Evolutionary conservation across 2,797 vertebrate genomes (phyloP), one percentile per base, ranked within the genome.

Genomic region (Pseudomugil gertrudae): DNA sequence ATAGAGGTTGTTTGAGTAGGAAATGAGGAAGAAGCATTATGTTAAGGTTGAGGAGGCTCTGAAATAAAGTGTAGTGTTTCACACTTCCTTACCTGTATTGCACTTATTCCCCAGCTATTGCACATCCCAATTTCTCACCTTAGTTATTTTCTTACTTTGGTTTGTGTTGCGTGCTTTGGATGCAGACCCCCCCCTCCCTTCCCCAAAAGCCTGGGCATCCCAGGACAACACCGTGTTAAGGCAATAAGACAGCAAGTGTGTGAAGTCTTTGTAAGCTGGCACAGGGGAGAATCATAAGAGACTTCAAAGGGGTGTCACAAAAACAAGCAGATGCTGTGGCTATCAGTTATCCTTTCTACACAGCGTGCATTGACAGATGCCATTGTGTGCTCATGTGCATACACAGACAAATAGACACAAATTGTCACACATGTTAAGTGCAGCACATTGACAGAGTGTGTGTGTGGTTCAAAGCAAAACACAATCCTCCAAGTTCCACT

Each of bases 301-400:
- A 93, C 91, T 92, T 94, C 89, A 93, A 92, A 93, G 88, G 70
- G 66, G 54, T 77, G 81, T 90, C 87, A 85, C 76, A 84, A 83
- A 91, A 91, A 90, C 88, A 88, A 80, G 73, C 87, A 92, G 88
- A 89, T 89, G 84, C 82, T 78, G 74, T 66, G 78, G 81, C 78
- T 84, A 55, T n/a, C 76, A 65, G 66, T 77, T 66, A 61, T 23
- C 55, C 53, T 71, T 47, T 30, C 54, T 66, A 52, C 57, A 48
- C 61, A 62, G 54, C 38, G 54, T 24, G 56, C 26, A 74, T 45
- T 58, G 15, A 72, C 59, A 62, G 48, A 80, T 63, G 48, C 36
- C 57, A 51, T 43, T 32, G 47, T 53, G 35, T 32, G 24, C 53
- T 56, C 57, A 50, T 29, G 51, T 24, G 15, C 48, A 54, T 3